Evolutionary conservation across 1,140 invertebrate genomes (phyloP), one percentile per base, ranked within the genome.

Genomic region (Tribolium castaneum): DNA sequence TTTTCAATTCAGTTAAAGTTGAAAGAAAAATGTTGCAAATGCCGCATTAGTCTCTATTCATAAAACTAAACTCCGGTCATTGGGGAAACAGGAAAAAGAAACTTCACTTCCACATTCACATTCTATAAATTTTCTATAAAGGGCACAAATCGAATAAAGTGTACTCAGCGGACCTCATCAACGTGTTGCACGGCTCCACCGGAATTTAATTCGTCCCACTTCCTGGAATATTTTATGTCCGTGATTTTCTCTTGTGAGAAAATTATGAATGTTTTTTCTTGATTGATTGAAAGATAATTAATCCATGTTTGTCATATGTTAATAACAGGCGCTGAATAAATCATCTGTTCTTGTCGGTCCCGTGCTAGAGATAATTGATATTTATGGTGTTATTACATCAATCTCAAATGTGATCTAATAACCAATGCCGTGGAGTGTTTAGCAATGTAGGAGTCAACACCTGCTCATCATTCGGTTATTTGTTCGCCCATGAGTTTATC

Each of bases 71-170:
- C 9, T 4, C 39, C 39, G 39, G 39, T 45, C 39, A 45, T 45
- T 9, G n/a, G 39, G 0, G n/a, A 45, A 45, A 45, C n/a, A 45
- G 39, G 39, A 45, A 45, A 45, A 45, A 45, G 39, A 45, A 45
- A 45, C 39, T 45, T 45, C n/a, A 45, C 39, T 45, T 45, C 39
- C 2, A 45, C 39, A 45, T 45, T 45, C 39, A 45, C 39, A 45
- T 45, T 9, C 39, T 45, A 45, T 45, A 45, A 45, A 45, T 45
- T 45, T 45, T 45, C 39, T 10, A 45, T 45, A 45, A 45, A 45
- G 39, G 39, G 39, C 6, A 45, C 51, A 52, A 52, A 52, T 52
- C 13, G 51, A 52, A 52, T 52, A 52, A 52, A 52, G 51, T 52
- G 3, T 19, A 19, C 51, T 19, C 51, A 19, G 51, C 12, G 51